Percentiles rank a stretch among this genome's conserved stretches.
Evolutionary conservation across 2,888 invertebrate species (phyloP).

Genomic region (Chloroclystis v-ata): DNA sequence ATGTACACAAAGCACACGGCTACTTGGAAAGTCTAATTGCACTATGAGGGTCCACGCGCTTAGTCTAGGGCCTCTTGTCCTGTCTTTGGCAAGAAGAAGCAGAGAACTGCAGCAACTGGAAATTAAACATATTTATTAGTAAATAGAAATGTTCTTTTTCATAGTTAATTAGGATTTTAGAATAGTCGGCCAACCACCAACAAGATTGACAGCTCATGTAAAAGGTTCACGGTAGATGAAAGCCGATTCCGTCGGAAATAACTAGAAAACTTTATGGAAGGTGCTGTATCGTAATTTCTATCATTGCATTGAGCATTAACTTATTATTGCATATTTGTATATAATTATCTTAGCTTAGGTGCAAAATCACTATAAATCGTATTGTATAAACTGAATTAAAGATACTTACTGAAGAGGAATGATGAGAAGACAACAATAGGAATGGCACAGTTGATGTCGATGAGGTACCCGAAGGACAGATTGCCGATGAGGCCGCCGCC

Average conservation of each 20-base stretch:
- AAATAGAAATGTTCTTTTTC: no score
- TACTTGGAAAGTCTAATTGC: conserved; percentile 54
- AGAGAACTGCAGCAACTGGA: conserved; percentile 85
- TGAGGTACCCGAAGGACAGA: conserved; percentile 86
- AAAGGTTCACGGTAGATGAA: no score
- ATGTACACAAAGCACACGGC: conserved; percentile 39
- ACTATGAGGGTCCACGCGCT: conserved; percentile 45
- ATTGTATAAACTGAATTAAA: conserved; percentile 12
- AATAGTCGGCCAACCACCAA: no score
- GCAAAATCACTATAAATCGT: neutral
- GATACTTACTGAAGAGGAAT: conserved; percentile 83
- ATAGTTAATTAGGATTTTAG: no score
- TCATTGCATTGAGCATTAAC: no score
- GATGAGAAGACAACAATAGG: conserved; percentile 85
- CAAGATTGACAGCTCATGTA: no score
- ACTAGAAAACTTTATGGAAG: no score
- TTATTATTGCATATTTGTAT: no score
- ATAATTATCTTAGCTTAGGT: no score
- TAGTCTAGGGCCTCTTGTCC: conserved; percentile 85
- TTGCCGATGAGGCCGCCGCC: conserved; percentile 87
- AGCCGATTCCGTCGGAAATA: no score
- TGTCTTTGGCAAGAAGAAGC: conserved; percentile 86
- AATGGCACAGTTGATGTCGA: conserved; percentile 87
- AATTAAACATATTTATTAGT: neutral
- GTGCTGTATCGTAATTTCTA: no score